Conservation (phyloP, 2,888 invertebrate genomes). For the Hypomecis punctinalis region DNA sequence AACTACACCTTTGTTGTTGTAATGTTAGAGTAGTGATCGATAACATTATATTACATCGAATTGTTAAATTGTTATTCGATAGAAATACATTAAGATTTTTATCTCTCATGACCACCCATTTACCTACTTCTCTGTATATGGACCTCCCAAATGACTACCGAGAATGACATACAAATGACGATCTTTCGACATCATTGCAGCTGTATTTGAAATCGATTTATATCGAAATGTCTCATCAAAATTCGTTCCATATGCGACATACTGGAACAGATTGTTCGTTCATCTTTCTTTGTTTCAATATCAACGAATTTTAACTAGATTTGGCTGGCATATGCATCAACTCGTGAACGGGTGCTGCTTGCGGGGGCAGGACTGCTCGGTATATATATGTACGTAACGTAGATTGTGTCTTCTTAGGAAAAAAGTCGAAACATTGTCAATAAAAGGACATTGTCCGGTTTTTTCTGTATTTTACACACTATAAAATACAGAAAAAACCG, state of each 20-base stretch:
- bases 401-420: no score
- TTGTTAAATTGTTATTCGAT: conserved; percentile 6
- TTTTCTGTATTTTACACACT: no score
- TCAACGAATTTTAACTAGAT: not conserved
- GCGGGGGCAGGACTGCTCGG: no score
- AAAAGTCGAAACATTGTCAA: no score
- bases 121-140: conserved; percentile 22
- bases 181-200: conserved; percentile 59
- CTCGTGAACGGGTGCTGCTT: no score
- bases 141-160: conserved; percentile 35
- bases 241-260: conserved; percentile 14
- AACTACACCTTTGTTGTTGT: not conserved
- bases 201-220: conserved; percentile 57
- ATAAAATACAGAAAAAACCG: no score
- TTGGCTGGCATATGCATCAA: no score
- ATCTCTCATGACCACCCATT: conserved; percentile 1
- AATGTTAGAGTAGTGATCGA: not conserved
- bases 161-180: conserved; percentile 55
- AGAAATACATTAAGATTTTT: not conserved
- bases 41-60: not conserved
- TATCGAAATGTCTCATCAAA: conserved; percentile 20
- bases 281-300: not conserved
- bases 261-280: conserved; percentile 2
- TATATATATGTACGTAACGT: no score
- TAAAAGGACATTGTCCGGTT: no score